These are phyloP conservation scores for Neotragus pygmaeus DNA, from an alignment of 2,113 vertebrate species.

Conservation along the genomic window DNA sequence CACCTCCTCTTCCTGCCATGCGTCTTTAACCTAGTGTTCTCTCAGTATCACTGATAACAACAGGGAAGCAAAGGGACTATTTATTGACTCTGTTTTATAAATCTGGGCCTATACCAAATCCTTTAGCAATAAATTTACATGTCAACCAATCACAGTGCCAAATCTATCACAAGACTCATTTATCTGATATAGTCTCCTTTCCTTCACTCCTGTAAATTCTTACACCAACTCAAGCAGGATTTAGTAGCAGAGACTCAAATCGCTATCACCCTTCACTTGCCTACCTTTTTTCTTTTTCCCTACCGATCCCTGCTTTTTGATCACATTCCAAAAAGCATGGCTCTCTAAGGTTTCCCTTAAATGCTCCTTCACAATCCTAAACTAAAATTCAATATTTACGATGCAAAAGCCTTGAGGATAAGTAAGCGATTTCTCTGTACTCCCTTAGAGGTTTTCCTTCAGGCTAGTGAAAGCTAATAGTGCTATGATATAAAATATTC, in stretches of 20 bases:
- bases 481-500: neutral
- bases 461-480: neutral
- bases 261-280: neutral
- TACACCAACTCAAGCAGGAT: neutral
- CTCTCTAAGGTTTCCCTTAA: neutral
- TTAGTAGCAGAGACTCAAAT: neutral
- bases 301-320: fast-evolving
- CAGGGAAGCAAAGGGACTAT: neutral
- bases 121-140: neutral
- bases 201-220: neutral
- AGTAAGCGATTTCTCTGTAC: neutral
- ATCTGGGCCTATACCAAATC: neutral
- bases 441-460: neutral
- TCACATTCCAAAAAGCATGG: neutral
- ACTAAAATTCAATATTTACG: neutral
- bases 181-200: neutral
- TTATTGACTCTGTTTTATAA: neutral
- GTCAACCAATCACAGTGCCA: neutral
- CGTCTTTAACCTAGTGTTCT: neutral
- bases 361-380: neutral
- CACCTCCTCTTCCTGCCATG: neutral
- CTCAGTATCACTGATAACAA: neutral
- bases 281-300: neutral
- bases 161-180: neutral
- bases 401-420: neutral